These are phyloP conservation scores for Byasa hedistus DNA, from an alignment of 2,888 invertebrate species.

Conservation along the genomic window DNA sequence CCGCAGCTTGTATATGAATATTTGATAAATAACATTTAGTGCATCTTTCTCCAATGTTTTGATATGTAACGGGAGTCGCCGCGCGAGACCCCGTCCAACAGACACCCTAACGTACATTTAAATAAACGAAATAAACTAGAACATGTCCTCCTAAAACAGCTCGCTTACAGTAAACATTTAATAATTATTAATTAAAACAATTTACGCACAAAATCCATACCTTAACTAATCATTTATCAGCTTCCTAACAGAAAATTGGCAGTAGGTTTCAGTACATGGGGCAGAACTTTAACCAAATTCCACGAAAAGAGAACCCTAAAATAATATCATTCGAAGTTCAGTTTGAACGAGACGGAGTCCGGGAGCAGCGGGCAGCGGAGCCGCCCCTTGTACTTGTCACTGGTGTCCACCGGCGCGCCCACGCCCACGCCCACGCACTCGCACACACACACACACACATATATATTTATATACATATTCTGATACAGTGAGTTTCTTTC, in stretches of 20 bases:
- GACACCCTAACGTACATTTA: slow-evolving; percentile 63
- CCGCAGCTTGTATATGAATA: slow-evolving; percentile 40
- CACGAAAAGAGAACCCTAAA: slow-evolving; percentile 53
- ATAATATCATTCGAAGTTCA: slow-evolving; percentile 70
- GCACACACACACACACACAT: slow-evolving; percentile 48
- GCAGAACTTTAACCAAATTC: slow-evolving; percentile 50
- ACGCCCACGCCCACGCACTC: not conserved
- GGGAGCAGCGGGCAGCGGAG: slow-evolving; percentile 30
- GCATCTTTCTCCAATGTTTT: slow-evolving; percentile 32
- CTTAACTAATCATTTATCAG: slow-evolving; percentile 53
- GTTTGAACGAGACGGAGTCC: slow-evolving; percentile 47
- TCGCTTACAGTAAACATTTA: slow-evolving; percentile 69
- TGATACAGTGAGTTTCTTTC: slow-evolving; percentile 58
- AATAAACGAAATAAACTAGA: slow-evolving; percentile 76
- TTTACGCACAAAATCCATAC: slow-evolving; percentile 66
- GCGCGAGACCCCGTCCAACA: slow-evolving; percentile 63
- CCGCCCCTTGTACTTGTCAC: slow-evolving; percentile 36
- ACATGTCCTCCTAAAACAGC: slow-evolving; percentile 66
- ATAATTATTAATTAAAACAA: slow-evolving; percentile 72
- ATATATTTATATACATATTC: slow-evolving; percentile 42
- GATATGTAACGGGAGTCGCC: slow-evolving; percentile 56
- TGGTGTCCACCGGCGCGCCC: slow-evolving; percentile 25
- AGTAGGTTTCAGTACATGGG: slow-evolving; percentile 70
- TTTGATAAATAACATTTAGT: slow-evolving; percentile 36
- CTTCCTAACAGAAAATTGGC: slow-evolving; percentile 71